A percentile compares a stretch with the other conserved stretches of the same genome.
phyloP scores from a whole-genome alignment of 1,140 invertebrate species.

The Eriocheir sinensis region DNA sequence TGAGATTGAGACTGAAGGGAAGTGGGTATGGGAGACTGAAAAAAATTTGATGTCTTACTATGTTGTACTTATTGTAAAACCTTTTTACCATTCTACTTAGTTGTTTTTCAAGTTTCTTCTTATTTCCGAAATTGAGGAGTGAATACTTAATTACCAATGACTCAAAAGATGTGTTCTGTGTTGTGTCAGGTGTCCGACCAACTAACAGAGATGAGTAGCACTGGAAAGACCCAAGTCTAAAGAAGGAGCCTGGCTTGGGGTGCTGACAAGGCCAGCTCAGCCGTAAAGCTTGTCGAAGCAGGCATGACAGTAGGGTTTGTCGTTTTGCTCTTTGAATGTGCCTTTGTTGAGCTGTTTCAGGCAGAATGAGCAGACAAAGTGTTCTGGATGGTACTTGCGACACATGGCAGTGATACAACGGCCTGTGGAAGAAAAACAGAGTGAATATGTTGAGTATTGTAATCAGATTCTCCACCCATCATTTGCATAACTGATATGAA shows the following conservation, averaged over 20 bases:
- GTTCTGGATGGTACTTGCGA: slow-evolving; percentile 98
- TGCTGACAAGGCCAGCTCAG: slow-evolving; percentile 81
- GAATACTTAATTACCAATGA: background rate
- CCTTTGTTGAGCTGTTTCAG: slow-evolving; percentile 98
- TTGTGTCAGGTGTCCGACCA: background rate
- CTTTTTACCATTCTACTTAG: background rate
- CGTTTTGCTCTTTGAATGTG: slow-evolving; percentile 98
- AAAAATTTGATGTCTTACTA: background rate
- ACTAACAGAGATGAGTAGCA: background rate
- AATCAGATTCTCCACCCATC: too few species aligned
- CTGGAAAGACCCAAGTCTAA: background rate
- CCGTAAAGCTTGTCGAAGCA: slow-evolving; percentile 99
- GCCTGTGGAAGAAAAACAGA: slow-evolving; percentile 83
- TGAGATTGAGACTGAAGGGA: background rate
- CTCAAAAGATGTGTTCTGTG: background rate
- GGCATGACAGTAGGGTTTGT: slow-evolving; percentile 98
- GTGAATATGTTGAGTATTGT: background rate
- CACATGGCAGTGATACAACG: slow-evolving; percentile 99
- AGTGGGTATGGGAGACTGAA: background rate
- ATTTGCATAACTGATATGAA: too few species aligned
- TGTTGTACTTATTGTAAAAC: background rate
- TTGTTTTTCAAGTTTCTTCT: background rate
- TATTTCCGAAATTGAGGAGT: background rate
- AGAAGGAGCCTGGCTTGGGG: background rate
- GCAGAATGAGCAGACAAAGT: slow-evolving; percentile 99